These are phyloP conservation scores for Metellina segmentata DNA, from an alignment of 2,888 invertebrate species.

Conservation along the genomic window DNA sequence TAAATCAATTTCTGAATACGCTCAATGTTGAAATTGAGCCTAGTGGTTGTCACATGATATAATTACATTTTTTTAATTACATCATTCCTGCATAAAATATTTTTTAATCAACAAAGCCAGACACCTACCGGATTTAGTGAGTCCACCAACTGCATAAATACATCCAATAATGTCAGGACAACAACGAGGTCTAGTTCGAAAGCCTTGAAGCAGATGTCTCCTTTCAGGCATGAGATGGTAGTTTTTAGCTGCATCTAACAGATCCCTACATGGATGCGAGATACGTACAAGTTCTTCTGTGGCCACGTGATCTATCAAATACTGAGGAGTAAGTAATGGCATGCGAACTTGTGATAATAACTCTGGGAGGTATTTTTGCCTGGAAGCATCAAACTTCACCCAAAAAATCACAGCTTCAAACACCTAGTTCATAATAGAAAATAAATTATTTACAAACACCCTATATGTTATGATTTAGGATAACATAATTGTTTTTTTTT, in stretches of 20 bases:
- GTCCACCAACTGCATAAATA: constrained; percentile 92
- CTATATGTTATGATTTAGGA: neutral
- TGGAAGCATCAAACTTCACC: constrained; percentile 86
- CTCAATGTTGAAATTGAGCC: no score
- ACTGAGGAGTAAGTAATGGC: constrained; percentile 90
- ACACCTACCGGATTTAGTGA: constrained; percentile 87
- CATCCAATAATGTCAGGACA: constrained; percentile 87
- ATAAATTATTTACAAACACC: neutral
- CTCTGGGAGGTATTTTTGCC: constrained; percentile 85
- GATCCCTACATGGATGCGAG: constrained; percentile 90
- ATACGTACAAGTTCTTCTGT: constrained; percentile 89
- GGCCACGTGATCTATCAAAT: constrained; percentile 89
- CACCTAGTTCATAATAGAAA: constrained; percentile 82
- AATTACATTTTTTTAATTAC: no score
- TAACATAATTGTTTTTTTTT: neutral
- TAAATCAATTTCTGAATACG: no score
- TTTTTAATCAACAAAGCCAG: neutral
- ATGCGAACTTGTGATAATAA: constrained; percentile 89
- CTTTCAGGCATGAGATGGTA: constrained; percentile 93
- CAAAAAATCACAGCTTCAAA: constrained; percentile 92
- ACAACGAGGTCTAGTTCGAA: constrained; percentile 88
- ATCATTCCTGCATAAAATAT: neutral
- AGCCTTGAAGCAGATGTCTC: constrained; percentile 88
- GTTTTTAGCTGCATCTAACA: constrained; percentile 92
- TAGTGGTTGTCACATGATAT: no score